Base-by-base conservation (phyloP, 2,888 invertebrate species). In the Clostera curtula region DNA sequence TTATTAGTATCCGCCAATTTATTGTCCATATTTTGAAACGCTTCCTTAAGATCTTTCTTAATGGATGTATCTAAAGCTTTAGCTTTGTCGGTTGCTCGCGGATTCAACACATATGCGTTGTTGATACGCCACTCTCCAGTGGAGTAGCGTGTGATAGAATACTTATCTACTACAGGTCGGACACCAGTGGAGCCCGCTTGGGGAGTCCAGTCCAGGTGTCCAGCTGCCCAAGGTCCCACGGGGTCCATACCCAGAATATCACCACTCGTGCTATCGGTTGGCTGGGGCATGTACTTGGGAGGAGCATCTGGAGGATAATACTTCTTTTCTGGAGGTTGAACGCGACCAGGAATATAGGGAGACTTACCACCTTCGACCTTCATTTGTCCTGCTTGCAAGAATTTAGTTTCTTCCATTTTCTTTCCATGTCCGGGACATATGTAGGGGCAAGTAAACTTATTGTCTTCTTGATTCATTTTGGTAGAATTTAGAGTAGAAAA, bases 161-260 rank as follows among this genome's bases (percentile, higher is more conserved):
- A 93, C 46, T 90, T 90, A 67, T 93, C 92, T 1, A 90, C 91
- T 0, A 93, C 89, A 0, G 93, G 93, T 32, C 92, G 74, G 0
- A 91, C 88, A 3, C 93, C 93, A 0, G 92, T 92, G 16, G 89
- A 79, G 1, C 91, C 92, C 0, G 88, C 88, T 50, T 88, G 75
- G 0, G 92, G 91, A 8, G 89, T 89, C 89, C 90, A 93, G 63
- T 91, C 90, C 1, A 90, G 76, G 40, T 90, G 88, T 0, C 93
- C 93, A 0, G 91, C 85, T 0, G 93, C 93, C 92, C 92, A 93
- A 0, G 91, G 91, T 1, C 88, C 89, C 24, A 79, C 65, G 0
- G 80, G 67, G 0, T 67, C 66, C 84, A 85, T 85, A 1, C 56
- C 52, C 4, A 84, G 62, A 3, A 67, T 63, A 27, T 84, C 80